Percentiles rank a stretch among this genome's conserved stretches.
Evolutionary conservation across 2,888 invertebrate species (phyloP).

Genomic region (Copidosoma aretas): DNA sequence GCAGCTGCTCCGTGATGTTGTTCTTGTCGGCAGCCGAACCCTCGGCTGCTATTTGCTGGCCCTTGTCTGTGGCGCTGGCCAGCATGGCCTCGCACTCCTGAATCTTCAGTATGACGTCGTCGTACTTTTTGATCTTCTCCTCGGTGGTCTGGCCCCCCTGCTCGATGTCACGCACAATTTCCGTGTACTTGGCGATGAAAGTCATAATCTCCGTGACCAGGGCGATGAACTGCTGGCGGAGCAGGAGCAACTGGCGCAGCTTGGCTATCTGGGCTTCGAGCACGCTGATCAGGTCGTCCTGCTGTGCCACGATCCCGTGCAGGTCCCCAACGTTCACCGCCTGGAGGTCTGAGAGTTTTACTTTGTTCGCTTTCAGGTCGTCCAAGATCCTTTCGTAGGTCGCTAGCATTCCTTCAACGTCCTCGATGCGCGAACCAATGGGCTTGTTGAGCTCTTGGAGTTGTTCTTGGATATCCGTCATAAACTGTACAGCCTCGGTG

Average conservation of each 20-base stretch:
- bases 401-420: constrained; percentile 82
- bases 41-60: constrained; percentile 90
- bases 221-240: constrained; percentile 88
- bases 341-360: constrained; percentile 79
- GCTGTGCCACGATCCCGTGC: constrained; percentile 78
- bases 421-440: constrained; percentile 85
- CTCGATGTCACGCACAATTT: constrained; percentile 84
- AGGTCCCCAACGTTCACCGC: constrained; percentile 80
- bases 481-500: constrained; percentile 79
- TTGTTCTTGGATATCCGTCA: constrained; percentile 82
- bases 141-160: constrained; percentile 81
- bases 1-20: constrained; percentile 85
- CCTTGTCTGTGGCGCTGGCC: constrained; percentile 88
- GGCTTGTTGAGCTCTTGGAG: constrained; percentile 84
- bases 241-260: constrained; percentile 76
- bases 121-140: constrained; percentile 87
- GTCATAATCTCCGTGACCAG: constrained; percentile 86
- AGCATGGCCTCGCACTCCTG: constrained; percentile 89
- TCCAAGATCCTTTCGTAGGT: constrained; percentile 80
- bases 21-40: constrained; percentile 87
- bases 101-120: constrained; percentile 83
- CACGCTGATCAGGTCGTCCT: constrained; percentile 83
- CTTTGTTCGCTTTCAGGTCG: constrained; percentile 79
- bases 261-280: constrained; percentile 87
- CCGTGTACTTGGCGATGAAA: constrained; percentile 86